Conservation (phyloP, 1,140 invertebrate genomes). For the Acromyrmex echinatior region DNA sequence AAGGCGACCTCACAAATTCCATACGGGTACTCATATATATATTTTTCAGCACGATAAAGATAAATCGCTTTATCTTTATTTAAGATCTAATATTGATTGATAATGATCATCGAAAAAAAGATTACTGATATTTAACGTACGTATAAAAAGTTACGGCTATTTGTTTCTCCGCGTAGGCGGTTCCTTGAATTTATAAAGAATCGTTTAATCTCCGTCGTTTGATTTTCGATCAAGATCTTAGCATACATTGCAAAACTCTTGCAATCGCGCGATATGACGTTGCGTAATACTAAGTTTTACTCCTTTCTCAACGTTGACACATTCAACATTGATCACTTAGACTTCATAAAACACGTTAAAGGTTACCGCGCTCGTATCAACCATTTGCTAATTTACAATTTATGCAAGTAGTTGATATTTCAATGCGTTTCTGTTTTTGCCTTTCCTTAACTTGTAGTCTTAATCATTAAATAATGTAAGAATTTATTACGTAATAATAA, state of each 20-base stretch:
- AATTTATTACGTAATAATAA: not conserved
- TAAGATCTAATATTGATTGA: not conserved
- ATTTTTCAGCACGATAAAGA: not conserved
- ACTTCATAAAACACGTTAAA: not conserved
- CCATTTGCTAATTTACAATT: not conserved
- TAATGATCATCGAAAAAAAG: not conserved
- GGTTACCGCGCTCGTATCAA: slow-evolving; percentile 3
- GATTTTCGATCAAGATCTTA: not conserved
- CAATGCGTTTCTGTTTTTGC: not conserved
- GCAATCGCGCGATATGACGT: not conserved
- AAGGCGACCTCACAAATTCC: not conserved
- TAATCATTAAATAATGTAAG: not conserved
- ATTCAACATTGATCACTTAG: slow-evolving; percentile 5
- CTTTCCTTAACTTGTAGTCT: not conserved
- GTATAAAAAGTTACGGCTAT: not conserved
- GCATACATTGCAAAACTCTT: not conserved
- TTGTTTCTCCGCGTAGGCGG: not conserved
- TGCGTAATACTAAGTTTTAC: not conserved
- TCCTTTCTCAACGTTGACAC: slow-evolving; percentile 1
- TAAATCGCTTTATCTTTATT: slow-evolving; percentile 9
- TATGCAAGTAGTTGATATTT: slow-evolving; percentile 15
- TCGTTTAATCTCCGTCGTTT: not conserved
- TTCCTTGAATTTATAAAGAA: not conserved
- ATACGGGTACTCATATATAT: not conserved
- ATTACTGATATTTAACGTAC: not conserved